Conservation (phyloP, 1,140 invertebrate species). For the Drosophila rhopaloa region DNA sequence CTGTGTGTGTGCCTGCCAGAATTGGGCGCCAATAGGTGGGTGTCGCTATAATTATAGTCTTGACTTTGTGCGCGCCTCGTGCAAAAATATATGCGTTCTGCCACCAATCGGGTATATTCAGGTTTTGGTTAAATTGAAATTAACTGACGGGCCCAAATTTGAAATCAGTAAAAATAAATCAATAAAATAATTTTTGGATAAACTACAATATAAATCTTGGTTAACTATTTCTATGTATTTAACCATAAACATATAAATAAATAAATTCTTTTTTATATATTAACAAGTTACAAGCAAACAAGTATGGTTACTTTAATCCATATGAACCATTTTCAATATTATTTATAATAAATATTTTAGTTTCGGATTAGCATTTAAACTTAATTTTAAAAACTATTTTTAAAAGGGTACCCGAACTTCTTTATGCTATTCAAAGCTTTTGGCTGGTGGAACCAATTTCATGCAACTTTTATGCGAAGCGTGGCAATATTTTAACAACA, state of each 20-base stretch:
- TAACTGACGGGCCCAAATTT: not conserved
- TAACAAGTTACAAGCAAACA: no score
- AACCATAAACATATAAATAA: no score
- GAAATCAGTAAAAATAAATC: not conserved
- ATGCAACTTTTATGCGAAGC: slow-evolving; percentile 68
- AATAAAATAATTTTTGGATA: not conserved
- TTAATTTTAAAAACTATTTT: not conserved
- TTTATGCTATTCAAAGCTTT: not conserved
- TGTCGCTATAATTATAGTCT: slow-evolving; percentile 83
- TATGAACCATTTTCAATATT: no score
- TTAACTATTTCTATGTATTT: no score
- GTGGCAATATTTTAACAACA: slow-evolving; percentile 74
- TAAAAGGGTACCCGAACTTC: slow-evolving; percentile 21
- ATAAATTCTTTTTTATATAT: no score
- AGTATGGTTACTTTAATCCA: no score
- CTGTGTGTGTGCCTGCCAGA: slow-evolving; percentile 45
- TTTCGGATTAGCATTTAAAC: no score
- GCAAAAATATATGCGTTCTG: slow-evolving; percentile 63
- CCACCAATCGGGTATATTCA: slow-evolving; percentile 7
- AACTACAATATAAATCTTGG: no score
- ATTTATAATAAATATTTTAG: no score
- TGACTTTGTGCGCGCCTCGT: slow-evolving; percentile 80
- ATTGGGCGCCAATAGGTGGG: slow-evolving; percentile 79
- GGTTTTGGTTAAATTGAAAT: not conserved
- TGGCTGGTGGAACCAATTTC: slow-evolving; percentile 45